Evolutionary conservation across 2,113 vertebrate genomes (phyloP).

Genomic region (Microcebus griseorufus): DNA sequence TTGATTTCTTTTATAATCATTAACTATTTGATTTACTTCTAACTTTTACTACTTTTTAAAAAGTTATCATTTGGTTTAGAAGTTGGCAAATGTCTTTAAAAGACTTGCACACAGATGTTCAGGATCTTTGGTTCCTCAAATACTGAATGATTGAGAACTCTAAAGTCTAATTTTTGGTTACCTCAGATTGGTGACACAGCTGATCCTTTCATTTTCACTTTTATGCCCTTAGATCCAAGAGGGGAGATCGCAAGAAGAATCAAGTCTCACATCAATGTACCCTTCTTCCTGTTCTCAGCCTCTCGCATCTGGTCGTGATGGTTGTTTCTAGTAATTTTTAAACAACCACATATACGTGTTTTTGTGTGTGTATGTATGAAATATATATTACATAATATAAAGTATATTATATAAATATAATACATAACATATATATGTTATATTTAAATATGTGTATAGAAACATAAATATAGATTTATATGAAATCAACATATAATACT

Average conservation of each 20-base stretch:
- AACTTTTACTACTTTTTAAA: not conserved
- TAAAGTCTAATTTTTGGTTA: not conserved
- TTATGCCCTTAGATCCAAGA: not conserved
- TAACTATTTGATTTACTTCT: not conserved
- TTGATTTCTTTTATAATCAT: not conserved
- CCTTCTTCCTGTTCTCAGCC: not conserved
- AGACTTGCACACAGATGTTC: not conserved
- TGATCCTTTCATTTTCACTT: not conserved
- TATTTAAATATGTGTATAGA: not conserved
- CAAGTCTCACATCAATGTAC: not conserved
- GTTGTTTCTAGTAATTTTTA: not conserved
- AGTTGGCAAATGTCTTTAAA: not conserved
- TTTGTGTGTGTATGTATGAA: not conserved
- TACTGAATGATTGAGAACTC: not conserved
- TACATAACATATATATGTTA: not conserved
- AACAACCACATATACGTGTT: not conserved
- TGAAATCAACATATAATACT: not conserved
- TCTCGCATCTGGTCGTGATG: not conserved
- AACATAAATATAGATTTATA: not conserved
- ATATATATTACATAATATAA: not conserved
- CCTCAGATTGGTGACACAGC: not conserved
- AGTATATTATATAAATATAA: not conserved
- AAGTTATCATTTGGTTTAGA: not conserved
- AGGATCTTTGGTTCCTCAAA: not conserved
- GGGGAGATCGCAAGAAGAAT: not conserved